These are phyloP conservation scores for Chloropsis hardwickii DNA, from an alignment of 2,113 vertebrate genomes.

Conservation along the genomic window DNA sequence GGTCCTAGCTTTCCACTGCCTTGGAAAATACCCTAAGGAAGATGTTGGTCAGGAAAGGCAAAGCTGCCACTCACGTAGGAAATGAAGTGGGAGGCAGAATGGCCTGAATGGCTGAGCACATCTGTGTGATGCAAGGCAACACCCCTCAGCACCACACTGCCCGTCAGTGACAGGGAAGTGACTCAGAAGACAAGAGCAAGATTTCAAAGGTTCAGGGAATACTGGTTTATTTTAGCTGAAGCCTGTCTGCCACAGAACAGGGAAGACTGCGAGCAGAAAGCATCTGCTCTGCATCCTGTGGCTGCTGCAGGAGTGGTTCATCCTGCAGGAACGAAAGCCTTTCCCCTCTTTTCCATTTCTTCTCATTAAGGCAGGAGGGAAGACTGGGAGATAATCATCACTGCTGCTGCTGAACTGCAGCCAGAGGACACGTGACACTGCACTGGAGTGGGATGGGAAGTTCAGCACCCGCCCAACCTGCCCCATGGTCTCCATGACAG, in stretches of 20 bases:
- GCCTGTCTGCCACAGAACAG: not conserved
- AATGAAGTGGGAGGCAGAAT: not conserved
- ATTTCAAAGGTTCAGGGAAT: not conserved
- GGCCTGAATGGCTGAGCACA: not conserved
- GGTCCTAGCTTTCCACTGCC: not conserved
- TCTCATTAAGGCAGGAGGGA: not conserved
- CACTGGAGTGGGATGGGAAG: fast-evolving
- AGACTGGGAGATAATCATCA: not conserved
- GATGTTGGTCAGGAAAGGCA: not conserved
- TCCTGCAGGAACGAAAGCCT: not conserved
- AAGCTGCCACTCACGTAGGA: not conserved
- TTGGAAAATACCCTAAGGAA: not conserved
- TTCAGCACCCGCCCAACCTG: fast-evolving
- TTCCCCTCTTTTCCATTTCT: not conserved
- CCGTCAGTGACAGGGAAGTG: not conserved
- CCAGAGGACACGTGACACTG: not conserved
- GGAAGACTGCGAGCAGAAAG: not conserved
- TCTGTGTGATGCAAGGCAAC: not conserved
- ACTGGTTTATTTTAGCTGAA: conserved; percentile 5
- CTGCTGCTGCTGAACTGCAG: not conserved
- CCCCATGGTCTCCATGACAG: fast-evolving
- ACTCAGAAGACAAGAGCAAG: not conserved
- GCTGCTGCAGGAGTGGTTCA: not conserved
- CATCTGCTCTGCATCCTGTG: not conserved
- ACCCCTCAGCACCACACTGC: not conserved